phyloP scores from a whole-genome alignment of 1,140 invertebrate genomes.

The Branchinecta lindahli region DNA sequence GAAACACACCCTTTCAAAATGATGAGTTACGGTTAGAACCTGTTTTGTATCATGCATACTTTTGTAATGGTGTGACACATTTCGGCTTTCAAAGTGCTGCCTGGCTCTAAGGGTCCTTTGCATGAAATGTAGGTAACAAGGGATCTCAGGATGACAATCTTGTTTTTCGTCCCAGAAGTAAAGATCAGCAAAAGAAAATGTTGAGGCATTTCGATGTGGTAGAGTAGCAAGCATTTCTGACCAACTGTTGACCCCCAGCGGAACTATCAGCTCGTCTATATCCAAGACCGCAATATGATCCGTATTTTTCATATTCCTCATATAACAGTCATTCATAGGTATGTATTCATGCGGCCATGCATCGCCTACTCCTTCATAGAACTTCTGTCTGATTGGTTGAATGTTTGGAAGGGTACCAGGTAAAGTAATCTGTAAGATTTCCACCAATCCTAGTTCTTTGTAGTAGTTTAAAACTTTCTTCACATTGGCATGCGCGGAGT shows the following conservation, averaged over 20 bases:
- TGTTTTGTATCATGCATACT: neutral
- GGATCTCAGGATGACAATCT: neutral
- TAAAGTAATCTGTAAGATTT: neutral
- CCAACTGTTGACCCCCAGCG: neutral
- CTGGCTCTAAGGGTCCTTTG: neutral
- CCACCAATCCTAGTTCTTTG: neutral
- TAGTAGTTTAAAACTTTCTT: neutral
- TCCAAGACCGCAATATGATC: neutral
- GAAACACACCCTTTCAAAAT: constrained; percentile 1
- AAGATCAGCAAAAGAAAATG: neutral
- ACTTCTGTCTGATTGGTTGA: neutral
- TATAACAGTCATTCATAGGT: constrained; percentile 3
- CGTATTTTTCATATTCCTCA: constrained; percentile 3
- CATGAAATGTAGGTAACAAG: neutral
- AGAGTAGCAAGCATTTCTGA: neutral
- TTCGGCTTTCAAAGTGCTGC: neutral
- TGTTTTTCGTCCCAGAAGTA: neutral
- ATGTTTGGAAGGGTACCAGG: neutral
- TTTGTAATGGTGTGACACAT: neutral
- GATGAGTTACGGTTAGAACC: neutral
- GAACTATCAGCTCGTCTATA: neutral
- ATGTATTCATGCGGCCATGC: neutral
- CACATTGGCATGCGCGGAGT: neutral
- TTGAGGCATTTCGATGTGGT: neutral
- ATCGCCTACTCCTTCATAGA: constrained; percentile 3